Evolutionary conservation across 2,888 invertebrate genomes (phyloP), one percentile per base, ranked within the genome.

Genomic region (Dryadula phaetusa): DNA sequence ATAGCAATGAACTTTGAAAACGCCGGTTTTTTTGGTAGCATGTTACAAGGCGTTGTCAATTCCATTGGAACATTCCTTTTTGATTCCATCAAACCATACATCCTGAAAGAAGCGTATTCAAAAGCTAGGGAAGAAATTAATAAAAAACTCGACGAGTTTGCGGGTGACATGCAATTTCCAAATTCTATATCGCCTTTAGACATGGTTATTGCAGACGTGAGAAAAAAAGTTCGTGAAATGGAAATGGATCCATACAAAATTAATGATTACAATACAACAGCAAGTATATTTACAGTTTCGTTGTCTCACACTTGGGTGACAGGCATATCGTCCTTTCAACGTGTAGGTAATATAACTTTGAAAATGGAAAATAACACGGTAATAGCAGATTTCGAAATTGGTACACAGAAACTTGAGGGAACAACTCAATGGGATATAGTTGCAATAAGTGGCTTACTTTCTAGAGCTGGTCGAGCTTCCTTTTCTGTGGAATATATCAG

Each of bases 121-220:
- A 95, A 96, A 80, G 92, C 96, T 0, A 94, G 96, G 73, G 93
- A 90, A 1, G 95, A 96, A 82, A 95, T 98, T 0, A 96, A 98
- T 81, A 93, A 94, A 14, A 95, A 96, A 81, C 93, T 97, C 28
- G 94, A 94, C 18, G 94, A 95, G 75, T 80, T 96, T 14, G 94
- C 96, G 14, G 94, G 94, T 0, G 94, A 94, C 64, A 95, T 96
- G 77, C 95, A 94, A 66, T 95, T 97, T 77, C 97, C 97, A 0
- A 97, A 97, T 82, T 97, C 97, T 0, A 96, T 97, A 75, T 95
- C 97, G 14, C 97, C 97, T 0, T 91, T 97, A 67, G 98, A 98
- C 80, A 96, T 97, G 94, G 95, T 96, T 2, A 94, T 98, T 46
- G 95, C 96, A 0, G 96, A 96, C 78, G 94, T 94, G 0, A 93